phyloP scores from a whole-genome alignment of 2,888 invertebrate species.

The Lobophora halterata region DNA sequence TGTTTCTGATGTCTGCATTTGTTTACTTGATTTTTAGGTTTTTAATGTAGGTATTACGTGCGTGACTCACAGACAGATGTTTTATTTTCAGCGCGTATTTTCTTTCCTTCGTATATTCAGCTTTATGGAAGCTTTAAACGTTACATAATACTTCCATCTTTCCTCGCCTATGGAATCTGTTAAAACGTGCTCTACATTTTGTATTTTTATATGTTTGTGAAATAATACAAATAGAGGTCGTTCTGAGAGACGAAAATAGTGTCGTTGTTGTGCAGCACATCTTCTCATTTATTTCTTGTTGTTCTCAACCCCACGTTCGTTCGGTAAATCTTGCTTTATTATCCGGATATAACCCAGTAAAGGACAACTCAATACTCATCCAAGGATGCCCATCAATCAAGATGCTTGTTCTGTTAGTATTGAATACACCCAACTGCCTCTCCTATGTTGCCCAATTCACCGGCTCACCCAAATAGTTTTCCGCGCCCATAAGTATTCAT shows the following conservation, averaged over 20 bases:
- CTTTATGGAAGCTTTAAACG: constrained; percentile 62
- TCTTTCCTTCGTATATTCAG: constrained; percentile 57
- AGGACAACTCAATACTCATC: constrained; percentile 41
- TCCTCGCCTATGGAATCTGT: constrained; percentile 46
- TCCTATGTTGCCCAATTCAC: constrained; percentile 27
- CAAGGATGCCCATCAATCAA: constrained; percentile 53
- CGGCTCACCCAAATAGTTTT: constrained; percentile 19
- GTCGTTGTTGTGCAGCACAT: constrained; percentile 18
- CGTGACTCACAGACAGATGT: constrained; percentile 66
- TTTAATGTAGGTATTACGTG: too few relatives aligned
- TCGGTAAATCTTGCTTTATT: constrained; percentile 3
- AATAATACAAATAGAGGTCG: constrained; percentile 26
- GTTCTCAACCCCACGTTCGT: constrained; percentile 3
- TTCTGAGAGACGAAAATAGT: constrained; percentile 21
- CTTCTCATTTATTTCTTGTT: constrained; percentile 7
- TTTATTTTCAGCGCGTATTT: constrained; percentile 61
- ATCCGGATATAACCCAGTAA: constrained; percentile 1
- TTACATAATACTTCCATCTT: constrained; percentile 60
- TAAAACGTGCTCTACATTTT: constrained; percentile 37
- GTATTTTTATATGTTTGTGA: constrained; percentile 26
- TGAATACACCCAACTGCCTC: constrained; percentile 19
- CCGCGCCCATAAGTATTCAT: constrained; percentile 18
- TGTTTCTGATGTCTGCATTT: constrained; percentile 50
- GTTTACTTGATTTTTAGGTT: constrained; percentile 61
- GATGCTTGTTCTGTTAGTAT: constrained; percentile 17